Evolutionary conservation across 2,888 invertebrate species (phyloP).

Genomic region (Syritta pipiens): DNA sequence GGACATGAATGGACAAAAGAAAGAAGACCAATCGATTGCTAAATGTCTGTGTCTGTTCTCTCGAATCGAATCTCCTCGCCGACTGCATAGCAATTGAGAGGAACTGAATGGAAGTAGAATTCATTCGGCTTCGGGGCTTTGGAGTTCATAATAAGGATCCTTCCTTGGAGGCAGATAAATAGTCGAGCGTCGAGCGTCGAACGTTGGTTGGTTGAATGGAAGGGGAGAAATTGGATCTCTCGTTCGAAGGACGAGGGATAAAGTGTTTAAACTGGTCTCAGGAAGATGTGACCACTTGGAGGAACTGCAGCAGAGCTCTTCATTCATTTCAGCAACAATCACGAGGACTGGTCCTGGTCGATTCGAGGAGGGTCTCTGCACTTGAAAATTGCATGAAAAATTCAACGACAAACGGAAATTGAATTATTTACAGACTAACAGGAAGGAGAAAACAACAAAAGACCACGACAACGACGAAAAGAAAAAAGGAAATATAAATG

Average conservation of each 20-base stretch:
- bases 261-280: slow-evolving; percentile 40
- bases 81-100: slow-evolving; percentile 16
- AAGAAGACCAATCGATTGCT: slow-evolving; percentile 19
- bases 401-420: slow-evolving; percentile 64
- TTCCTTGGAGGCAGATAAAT: slow-evolving; percentile 11
- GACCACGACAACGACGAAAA: slow-evolving; percentile 14
- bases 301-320: neutral
- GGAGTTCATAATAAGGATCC: slow-evolving; percentile 23
- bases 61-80: slow-evolving; percentile 4
- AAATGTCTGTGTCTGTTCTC: slow-evolving; percentile 39
- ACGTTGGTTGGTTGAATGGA: no score
- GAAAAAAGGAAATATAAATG: slow-evolving; percentile 40
- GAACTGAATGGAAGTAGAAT: slow-evolving; percentile 24
- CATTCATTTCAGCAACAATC: slow-evolving; percentile 20
- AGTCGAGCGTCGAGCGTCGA: no score
- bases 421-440: slow-evolving; percentile 59
- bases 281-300: slow-evolving; percentile 11
- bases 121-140: slow-evolving; percentile 43
- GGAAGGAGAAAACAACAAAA: neutral
- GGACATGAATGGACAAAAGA: neutral
- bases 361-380: slow-evolving; percentile 54
- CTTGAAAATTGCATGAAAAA: slow-evolving; percentile 65
- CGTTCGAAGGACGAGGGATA: neutral
- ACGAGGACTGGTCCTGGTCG: no score
- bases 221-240: slow-evolving; percentile 2